Percentiles rank a stretch among this genome's conserved stretches.
phyloP scores from a whole-genome alignment of 2,797 vertebrate genomes.

The Delichon dasypus region DNA sequence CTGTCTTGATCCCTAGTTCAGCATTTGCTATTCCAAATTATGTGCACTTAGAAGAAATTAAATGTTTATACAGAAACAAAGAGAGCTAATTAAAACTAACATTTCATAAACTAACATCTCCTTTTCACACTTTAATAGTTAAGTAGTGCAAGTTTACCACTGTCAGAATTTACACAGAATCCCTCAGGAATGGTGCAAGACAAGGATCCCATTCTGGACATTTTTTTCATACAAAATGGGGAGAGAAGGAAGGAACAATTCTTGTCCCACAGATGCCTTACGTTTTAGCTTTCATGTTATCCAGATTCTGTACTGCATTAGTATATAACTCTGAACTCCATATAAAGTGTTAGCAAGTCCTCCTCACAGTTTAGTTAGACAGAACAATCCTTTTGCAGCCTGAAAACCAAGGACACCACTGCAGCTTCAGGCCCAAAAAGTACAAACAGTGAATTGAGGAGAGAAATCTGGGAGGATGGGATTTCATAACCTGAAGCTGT shows the following conservation, averaged over 20 bases:
- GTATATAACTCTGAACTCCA: neutral
- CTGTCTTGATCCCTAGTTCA: neutral
- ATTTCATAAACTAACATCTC: neutral
- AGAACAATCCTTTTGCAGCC: neutral
- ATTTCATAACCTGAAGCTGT: neutral
- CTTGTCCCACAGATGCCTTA: neutral
- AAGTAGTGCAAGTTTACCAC: neutral
- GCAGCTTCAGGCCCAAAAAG: neutral
- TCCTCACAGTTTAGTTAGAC: neutral
- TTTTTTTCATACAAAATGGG: neutral
- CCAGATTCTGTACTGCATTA: neutral
- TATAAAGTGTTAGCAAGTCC: neutral
- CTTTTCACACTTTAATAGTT: neutral
- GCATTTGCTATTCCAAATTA: neutral
- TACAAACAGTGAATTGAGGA: rapidly evolving
- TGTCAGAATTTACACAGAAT: neutral
- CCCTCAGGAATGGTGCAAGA: neutral
- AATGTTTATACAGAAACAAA: neutral
- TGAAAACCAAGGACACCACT: neutral
- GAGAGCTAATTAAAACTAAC: neutral
- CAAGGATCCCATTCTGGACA: neutral
- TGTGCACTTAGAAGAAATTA: neutral
- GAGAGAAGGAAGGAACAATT: neutral
- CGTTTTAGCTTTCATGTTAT: neutral
- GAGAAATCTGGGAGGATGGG: neutral